Evolutionary conservation across 2,888 invertebrate genomes (phyloP), one percentile per base, ranked within the genome.

Genomic region (Alloplasta piceator): DNA sequence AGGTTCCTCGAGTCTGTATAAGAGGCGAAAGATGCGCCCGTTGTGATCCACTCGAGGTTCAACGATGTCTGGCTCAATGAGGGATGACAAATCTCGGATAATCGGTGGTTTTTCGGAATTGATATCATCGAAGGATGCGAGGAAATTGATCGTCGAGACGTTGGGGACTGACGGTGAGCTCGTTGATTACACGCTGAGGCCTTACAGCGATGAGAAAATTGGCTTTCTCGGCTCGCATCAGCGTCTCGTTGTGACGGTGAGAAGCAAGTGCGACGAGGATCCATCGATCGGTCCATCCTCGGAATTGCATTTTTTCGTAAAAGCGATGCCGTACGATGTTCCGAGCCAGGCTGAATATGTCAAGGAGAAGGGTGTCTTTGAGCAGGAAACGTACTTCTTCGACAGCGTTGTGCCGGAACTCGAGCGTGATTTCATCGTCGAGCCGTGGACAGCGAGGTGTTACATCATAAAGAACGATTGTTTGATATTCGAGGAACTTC

Each of bases 301-400:
- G 14, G 52, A 38, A 0, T 66, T 85, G 12, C 88, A 87, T 16
- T 94, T 94, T 80, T 96, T 96, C 86, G 91, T 95, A 0, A 96
- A 96, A 89, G 93, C 93, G 6, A 90, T 95, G 70, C 95, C 95
- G 0, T 91, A 91, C 75, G 93, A 92, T 10, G 92, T 94, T 63
- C 87, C 87, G 0, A 87, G 91, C 9, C 94, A 93, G 86, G 93
- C 93, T 84, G 93, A 92, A 7, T 94, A 94, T 82, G 84, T 94
- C 0, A 90, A 92, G 56, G 89, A 92, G 36, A 91, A 93, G 76
- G 93, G 93, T 0, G 93, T 93, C 0, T 94, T 94, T 80, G 88
- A 91, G 36, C 93, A 94, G 56, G 94, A 94, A 86, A 91, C 92
- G 2, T 84, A 84, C 0, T 92, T 94, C 48, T 94, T 93, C 81